These are phyloP conservation scores for Colistium nudipinnis DNA, from an alignment of 2,113 vertebrate genomes.

Conservation along the genomic window DNA sequence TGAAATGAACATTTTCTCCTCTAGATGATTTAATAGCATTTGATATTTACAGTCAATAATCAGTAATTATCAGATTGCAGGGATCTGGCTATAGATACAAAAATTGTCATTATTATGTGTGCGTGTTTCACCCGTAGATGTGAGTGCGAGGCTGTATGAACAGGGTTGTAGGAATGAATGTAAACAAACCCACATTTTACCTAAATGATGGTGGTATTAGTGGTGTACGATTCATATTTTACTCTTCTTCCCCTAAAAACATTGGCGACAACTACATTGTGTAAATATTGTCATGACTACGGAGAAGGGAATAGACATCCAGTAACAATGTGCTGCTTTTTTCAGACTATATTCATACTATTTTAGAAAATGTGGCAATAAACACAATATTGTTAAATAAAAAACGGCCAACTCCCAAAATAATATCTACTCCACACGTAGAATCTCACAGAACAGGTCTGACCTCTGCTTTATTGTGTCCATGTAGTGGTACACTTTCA, in stretches of 20 bases:
- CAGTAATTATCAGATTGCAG: no score
- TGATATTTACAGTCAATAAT: no score
- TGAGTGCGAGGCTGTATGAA: not conserved
- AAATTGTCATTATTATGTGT: not conserved
- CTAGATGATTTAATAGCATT: not conserved
- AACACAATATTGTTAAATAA: not conserved
- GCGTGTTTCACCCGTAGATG: not conserved
- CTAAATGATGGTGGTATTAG: not conserved
- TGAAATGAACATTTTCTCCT: not conserved
- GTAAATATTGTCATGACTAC: not conserved
- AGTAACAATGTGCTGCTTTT: not conserved
- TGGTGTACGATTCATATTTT: not conserved
- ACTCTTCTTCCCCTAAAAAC: not conserved
- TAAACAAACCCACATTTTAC: not conserved
- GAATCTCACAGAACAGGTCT: not conserved
- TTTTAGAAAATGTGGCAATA: not conserved
- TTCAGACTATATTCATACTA: not conserved
- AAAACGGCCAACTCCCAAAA: not conserved
- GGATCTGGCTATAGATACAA: no score
- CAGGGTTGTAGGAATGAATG: not conserved
- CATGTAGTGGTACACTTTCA: slow-evolving; percentile 41
- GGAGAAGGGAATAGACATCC: not conserved
- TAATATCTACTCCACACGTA: no score
- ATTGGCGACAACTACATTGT: not conserved
- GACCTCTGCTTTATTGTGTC: slow-evolving; percentile 32